Percentiles rank a stretch among this genome's conserved stretches.
Conservation (phyloP, 2,113 vertebrate genomes). For the Ctenomys sociabilis region DNA sequence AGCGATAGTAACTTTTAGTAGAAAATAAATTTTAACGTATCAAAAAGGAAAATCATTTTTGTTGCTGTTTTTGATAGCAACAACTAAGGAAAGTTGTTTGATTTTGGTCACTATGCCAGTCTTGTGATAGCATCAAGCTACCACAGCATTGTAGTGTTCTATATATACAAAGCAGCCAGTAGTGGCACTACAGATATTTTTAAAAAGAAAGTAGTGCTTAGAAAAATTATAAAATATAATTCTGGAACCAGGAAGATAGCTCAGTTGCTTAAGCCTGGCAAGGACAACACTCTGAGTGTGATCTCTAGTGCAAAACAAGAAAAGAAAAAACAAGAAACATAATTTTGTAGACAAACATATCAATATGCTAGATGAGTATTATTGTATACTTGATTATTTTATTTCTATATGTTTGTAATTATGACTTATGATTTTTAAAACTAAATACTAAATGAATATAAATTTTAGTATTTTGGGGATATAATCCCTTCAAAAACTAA, state of each 20-base stretch:
- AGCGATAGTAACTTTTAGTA: background rate
- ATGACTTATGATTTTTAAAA: background rate
- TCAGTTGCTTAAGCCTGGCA: too few species aligned
- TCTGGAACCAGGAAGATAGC: background rate
- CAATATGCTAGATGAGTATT: background rate
- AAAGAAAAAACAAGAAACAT: background rate
- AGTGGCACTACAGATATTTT: conserved; percentile 29
- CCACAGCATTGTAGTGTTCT: background rate
- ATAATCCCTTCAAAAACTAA: conserved; percentile 19
- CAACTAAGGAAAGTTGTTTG: background rate
- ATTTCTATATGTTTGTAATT: background rate
- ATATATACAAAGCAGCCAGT: background rate
- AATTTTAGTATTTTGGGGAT: conserved; percentile 29
- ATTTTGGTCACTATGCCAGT: background rate
- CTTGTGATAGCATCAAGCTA: background rate
- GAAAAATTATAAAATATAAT: conserved; percentile 3
- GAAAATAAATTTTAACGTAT: background rate
- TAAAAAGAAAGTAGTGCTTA: background rate
- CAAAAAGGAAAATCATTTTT: conserved; percentile 8
- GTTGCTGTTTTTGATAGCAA: background rate
- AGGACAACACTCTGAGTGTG: too few species aligned
- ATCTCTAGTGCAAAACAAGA: too few species aligned
- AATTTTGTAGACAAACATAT: background rate
- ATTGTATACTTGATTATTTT: conserved; percentile 28
- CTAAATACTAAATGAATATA: background rate